Percentiles rank a stretch among this genome's conserved stretches.
These are phyloP conservation scores for Megalops atlanticus DNA, from an alignment of 2,113 vertebrate genomes.

Conservation along the genomic window DNA sequence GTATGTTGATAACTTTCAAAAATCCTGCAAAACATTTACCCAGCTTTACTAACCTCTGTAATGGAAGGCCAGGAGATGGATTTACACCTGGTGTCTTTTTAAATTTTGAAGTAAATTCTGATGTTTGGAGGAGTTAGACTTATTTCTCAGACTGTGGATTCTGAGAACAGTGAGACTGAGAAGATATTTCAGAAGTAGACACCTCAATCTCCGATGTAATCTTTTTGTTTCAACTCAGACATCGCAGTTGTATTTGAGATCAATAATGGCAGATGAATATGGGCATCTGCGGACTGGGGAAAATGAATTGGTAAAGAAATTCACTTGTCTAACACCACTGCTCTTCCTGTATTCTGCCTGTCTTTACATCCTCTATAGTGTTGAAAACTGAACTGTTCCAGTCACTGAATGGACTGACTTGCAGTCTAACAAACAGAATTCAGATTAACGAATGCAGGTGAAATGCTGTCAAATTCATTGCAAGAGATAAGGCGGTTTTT, in stretches of 20 bases:
- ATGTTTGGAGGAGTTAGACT: neutral
- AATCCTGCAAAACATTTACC: neutral
- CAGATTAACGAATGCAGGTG: neutral
- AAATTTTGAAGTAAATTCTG: no score
- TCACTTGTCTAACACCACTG: neutral
- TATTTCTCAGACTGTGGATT: no score
- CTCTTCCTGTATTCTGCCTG: neutral
- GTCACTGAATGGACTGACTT: neutral
- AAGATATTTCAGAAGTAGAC: neutral
- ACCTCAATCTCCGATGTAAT: neutral
- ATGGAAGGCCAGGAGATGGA: neutral
- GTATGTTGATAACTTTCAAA: no score
- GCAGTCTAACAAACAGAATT: neutral
- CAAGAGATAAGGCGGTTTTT: constrained; percentile 12
- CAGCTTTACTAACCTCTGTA: neutral
- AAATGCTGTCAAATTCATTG: neutral
- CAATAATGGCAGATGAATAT: neutral
- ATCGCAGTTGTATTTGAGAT: neutral
- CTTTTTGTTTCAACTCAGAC: neutral
- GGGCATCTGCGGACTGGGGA: neutral
- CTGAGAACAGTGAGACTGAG: no score
- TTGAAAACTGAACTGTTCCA: neutral
- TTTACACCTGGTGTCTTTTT: no score
- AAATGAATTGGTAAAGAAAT: neutral
- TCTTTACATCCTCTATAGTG: neutral